Evolutionary conservation across 1,140 invertebrate genomes (phyloP), one percentile per base, ranked within the genome.

Genomic region (Cyclina sinensis): DNA sequence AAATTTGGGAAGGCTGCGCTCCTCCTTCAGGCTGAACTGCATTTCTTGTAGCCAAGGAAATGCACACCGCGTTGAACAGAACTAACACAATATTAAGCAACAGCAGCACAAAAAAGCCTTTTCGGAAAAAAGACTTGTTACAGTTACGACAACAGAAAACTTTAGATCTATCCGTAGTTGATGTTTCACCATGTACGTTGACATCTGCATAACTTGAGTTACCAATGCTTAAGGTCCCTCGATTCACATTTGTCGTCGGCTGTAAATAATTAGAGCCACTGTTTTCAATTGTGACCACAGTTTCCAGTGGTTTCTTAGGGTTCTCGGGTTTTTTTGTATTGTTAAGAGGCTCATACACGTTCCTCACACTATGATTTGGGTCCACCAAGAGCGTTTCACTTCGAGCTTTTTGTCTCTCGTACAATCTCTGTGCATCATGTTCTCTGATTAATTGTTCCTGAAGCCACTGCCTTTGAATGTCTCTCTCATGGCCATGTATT

Each of bases 21-120:
- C 59, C 59, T 65, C 4, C 27, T 65, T 1, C 5, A 3, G 14
- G 14, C 18, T 7, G 14, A n/a, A n/a, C n/a, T n/a, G n/a, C n/a
- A n/a, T n/a, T n/a, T n/a, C n/a, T n/a, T 70, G 37, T 0, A 70
- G 11, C 4, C 2, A 70, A 18, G 65, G 65, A 35, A 70, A 32
- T 16, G 32, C 65, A 37, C n/a, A 70, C 21, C 14, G 21, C 14
- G 35, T 70, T 70, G 14, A 70, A 32, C 4, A 70, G 7, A 3
- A 70, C 32, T 18, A 70, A 27, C 12, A 70, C 37, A 3, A 70
- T 32, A 70, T 70, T 70, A 12, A 70, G 32, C 30, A 70, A 11
- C 65, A 70, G 16, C 37, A 70, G 37, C n/a, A 70, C 32, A 70
- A 37, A 70, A 27, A 70, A 70, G 0, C 65, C 65, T 18, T 70